Evolutionary conservation across 2,113 vertebrate species (phyloP), one percentile per base, ranked within the genome.

Genomic region (Haliaeetus leucogaster): DNA sequence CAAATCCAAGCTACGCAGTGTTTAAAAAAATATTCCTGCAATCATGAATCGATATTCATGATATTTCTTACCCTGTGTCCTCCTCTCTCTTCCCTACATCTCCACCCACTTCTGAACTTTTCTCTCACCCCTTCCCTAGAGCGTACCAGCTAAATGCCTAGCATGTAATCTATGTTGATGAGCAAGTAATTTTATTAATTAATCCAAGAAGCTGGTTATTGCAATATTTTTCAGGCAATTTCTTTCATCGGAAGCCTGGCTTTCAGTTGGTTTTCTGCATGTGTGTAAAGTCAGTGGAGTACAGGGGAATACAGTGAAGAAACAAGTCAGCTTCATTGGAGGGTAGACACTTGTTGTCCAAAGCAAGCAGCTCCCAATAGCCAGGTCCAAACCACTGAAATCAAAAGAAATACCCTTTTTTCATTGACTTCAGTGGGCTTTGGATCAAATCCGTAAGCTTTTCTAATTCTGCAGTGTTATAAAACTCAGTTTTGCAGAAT

Each of bases 101-200:
- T 71, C 63, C 63, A 83, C 53, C 55, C 45, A 34, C 36, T 78
- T 61, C 58, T 61, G 77, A 93, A 87, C 68, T 62, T 53, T 26
- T 17, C 3, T 76, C 25, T 55, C 18, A 59, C 79, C 65, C 62
- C 1, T 65, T 96, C 74, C 79, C 58, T 68, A 68, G 72, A 40
- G 34, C 11, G 23, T 16, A 82, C 34, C 88, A 88, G 67, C 62
- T 82, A 93, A 89, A 85, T 27, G 52, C 14, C 71, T 38, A 90
- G 92, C 92, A 88, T 56, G 91, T 85, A 95, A 97, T 95, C 94
- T 56, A 11, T 82, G 92, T 58, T 82, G 92, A 96, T 80, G 61
- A 94, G 93, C 89, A 96, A 96, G 83, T 85, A 86, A 95, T 97
- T 94, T 88, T 73, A 94, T 96, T 96, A 95, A 93, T 94, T 96